A percentile compares a stretch with the other conserved stretches of the same genome.
Evolutionary conservation across 2,797 vertebrate genomes (phyloP).

Genomic region (Limnodromus scolopaceus): DNA sequence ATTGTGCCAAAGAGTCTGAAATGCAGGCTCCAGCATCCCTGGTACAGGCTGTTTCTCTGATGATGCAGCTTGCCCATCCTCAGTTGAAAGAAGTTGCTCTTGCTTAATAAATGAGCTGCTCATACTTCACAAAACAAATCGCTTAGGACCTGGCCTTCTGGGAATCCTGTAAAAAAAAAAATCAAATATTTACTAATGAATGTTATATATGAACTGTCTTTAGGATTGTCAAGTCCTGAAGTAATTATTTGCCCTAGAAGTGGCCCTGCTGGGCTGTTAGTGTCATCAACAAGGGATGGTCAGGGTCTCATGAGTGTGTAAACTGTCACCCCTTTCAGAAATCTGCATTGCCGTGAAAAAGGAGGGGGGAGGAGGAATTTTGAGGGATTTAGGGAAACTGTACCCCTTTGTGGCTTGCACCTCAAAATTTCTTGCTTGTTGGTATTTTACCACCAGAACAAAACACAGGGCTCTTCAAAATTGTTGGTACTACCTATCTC

Average conservation of each 20-base stretch:
- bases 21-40: not conserved
- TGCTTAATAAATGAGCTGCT: not conserved
- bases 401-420: not conserved
- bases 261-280: not conserved
- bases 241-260: not conserved
- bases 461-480: not conserved
- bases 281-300: fast-evolving
- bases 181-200: not conserved
- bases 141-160: not conserved
- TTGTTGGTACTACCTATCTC: not conserved
- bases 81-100: not conserved
- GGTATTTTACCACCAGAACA: not conserved
- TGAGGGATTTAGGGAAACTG: not conserved
- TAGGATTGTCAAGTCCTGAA: not conserved
- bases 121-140: not conserved
- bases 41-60: not conserved
- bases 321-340: not conserved
- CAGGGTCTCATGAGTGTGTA: not conserved
- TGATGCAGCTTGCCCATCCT: fast-evolving
- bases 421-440: not conserved
- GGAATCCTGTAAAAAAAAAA: not conserved
- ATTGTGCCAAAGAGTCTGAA: not conserved
- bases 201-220: not conserved
- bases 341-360: not conserved
- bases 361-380: fast-evolving